These are phyloP conservation scores for Hemicentrotus pulcherrimus DNA, from an alignment of 35 echinoderm and acorn worm species.

Conservation along the genomic window DNA sequence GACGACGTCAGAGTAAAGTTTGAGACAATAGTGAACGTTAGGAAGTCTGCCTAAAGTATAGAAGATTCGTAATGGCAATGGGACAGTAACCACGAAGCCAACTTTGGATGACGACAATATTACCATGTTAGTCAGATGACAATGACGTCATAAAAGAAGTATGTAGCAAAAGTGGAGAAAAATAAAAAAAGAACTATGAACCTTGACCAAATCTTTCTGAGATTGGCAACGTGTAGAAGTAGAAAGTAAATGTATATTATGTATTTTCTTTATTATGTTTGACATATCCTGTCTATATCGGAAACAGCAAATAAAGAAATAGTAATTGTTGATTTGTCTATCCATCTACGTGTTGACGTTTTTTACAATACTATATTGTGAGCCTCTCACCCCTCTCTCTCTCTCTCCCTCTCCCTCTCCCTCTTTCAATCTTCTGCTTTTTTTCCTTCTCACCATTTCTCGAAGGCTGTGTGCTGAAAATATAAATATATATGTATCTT, in stretches of 20 bases:
- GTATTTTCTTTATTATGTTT: not conserved
- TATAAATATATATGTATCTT: not conserved
- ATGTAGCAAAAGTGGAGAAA: too few relatives aligned
- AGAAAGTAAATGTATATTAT: not conserved
- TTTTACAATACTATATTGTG: too few relatives aligned
- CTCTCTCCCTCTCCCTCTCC: not conserved
- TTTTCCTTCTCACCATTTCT: not conserved
- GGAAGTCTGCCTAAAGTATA: not conserved
- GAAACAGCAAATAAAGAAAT: not conserved
- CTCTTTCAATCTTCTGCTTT: not conserved
- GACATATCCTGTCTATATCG: not conserved
- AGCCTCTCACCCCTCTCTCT: too few relatives aligned
- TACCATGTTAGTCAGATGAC: too few relatives aligned
- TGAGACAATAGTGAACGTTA: not conserved
- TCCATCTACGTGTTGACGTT: too few relatives aligned
- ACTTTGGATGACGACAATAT: too few relatives aligned
- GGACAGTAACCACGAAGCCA: too few relatives aligned
- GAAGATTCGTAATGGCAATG: not conserved
- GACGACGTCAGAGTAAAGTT: not conserved
- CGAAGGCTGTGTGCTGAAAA: too few relatives aligned
- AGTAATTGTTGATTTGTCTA: too few relatives aligned
- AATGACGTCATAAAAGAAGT: too few relatives aligned
- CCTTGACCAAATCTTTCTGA: not conserved
- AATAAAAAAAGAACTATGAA: not conserved
- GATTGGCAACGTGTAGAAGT: not conserved